These are phyloP conservation scores for Nomia melanderi DNA, from an alignment of 1,140 invertebrate genomes.

Conservation along the genomic window DNA sequence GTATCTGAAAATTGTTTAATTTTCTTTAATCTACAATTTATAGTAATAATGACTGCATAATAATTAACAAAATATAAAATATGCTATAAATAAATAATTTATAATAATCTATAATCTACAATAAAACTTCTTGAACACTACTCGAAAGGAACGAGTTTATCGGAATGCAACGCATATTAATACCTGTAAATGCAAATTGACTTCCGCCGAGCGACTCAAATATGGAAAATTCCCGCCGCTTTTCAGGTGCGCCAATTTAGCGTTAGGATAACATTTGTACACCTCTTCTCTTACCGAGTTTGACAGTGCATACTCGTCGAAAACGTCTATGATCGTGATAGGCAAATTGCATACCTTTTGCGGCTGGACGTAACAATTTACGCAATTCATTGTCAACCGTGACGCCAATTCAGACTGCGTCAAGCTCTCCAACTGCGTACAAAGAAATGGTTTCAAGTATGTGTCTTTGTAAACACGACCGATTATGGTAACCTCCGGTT, in stretches of 20 bases:
- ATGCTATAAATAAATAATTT: no score
- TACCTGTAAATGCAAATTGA: constrained; percentile 95
- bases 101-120: no score
- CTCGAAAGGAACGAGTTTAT: no score
- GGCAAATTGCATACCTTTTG: constrained; percentile 86
- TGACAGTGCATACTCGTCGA: constrained; percentile 93
- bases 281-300: constrained; percentile 89
- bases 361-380: constrained; percentile 90
- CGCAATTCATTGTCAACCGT: constrained; percentile 93
- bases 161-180: no score
- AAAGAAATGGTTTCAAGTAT: background rate
- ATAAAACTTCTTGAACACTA: no score
- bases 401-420: constrained; percentile 92
- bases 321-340: constrained; percentile 94
- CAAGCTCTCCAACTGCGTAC: constrained; percentile 89
- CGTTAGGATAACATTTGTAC: constrained; percentile 93
- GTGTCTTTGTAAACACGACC: background rate
- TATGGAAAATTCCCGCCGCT: constrained; percentile 96
- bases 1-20: constrained; percentile 78
- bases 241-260: constrained; percentile 93
- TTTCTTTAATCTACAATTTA: no score
- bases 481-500: no score
- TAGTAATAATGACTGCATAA: no score
- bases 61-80: no score
- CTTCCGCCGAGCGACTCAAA: constrained; percentile 93